Conservation (phyloP, 1,140 invertebrate genomes). For the Tetranychus urticae region DNA sequence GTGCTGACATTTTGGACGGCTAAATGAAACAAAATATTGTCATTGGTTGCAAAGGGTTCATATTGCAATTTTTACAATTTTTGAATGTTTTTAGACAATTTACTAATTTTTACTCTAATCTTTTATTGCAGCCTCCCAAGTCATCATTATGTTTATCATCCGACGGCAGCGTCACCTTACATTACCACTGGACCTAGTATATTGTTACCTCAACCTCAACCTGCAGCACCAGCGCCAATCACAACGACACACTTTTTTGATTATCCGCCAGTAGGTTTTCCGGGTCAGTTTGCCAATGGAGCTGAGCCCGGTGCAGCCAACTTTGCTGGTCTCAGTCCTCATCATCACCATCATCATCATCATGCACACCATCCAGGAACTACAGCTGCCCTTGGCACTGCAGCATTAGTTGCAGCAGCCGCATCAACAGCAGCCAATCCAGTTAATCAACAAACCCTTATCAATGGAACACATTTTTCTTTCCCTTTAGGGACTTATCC, state of each 20-base stretch:
- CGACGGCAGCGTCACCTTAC: background rate
- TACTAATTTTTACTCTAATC: background rate
- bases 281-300: background rate
- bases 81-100: too few relatives aligned
- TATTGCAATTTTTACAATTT: too few relatives aligned
- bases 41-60: too few relatives aligned
- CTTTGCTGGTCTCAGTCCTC: background rate
- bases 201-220: background rate
- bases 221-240: background rate
- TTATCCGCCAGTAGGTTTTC: background rate
- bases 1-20: too few relatives aligned
- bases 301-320: background rate
- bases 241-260: background rate
- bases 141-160: background rate
- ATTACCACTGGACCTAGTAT: background rate
- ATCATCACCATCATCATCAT: background rate
- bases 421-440: background rate
- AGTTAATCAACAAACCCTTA: too few relatives aligned
- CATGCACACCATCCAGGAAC: background rate
- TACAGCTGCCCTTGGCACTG: background rate
- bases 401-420: background rate
- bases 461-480: too few relatives aligned
- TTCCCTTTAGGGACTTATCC: too few relatives aligned
- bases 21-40: too few relatives aligned
- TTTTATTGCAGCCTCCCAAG: background rate